phyloP scores from a whole-genome alignment of 2,888 invertebrate species.

The Pharmacophagus antenor region DNA sequence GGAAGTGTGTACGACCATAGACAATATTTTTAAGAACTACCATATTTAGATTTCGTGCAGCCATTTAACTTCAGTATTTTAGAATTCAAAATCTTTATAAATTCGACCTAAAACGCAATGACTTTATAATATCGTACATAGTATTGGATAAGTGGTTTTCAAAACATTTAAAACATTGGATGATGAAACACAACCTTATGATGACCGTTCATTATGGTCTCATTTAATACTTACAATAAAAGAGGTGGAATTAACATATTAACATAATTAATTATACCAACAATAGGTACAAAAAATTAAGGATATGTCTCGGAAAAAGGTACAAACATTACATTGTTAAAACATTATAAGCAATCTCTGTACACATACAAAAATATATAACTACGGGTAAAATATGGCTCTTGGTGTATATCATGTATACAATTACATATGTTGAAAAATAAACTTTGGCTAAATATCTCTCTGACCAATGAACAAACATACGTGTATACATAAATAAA shows the following conservation, averaged over 20 bases:
- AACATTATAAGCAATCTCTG: conserved; percentile 56
- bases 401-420: conserved; percentile 45
- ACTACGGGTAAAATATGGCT: conserved; percentile 64
- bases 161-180: conserved; percentile 44
- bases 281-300: conserved; percentile 20
- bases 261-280: conserved; percentile 27
- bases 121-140: no score
- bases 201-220: conserved; percentile 23
- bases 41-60: neutral
- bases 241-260: conserved; percentile 29
- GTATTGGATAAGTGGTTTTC: conserved; percentile 16
- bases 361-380: conserved; percentile 73
- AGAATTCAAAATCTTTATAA: no score
- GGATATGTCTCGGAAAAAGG: conserved; percentile 47
- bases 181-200: conserved; percentile 56
- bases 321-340: conserved; percentile 45
- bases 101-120: no score
- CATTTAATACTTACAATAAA: conserved; percentile 29
- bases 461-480: conserved; percentile 23
- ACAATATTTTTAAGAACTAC: neutral
- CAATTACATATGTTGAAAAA: conserved; percentile 43
- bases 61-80: neutral
- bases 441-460: conserved; percentile 47
- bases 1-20: neutral
- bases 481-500: conserved; percentile 31